Evolutionary conservation across 2,113 vertebrate species (phyloP).

Genomic region (Sorex fumeus): DNA sequence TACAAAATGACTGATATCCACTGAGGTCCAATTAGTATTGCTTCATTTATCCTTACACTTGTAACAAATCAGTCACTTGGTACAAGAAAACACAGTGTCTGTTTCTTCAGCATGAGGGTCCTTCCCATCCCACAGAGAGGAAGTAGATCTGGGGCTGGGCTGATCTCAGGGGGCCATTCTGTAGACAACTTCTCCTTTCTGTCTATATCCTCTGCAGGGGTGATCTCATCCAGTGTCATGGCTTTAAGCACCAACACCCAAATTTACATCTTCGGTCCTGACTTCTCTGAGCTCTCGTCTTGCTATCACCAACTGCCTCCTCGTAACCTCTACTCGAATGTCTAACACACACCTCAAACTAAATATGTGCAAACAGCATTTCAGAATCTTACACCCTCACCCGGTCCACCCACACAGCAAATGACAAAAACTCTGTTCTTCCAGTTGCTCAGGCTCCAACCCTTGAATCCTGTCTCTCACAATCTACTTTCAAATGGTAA

Average conservation of each 20-base stretch:
- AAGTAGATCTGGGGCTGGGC: slow-evolving; percentile 30
- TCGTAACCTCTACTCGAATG: neutral
- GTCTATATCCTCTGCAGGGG: slow-evolving; percentile 34
- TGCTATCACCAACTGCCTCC: neutral
- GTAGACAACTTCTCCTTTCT: slow-evolving; percentile 48
- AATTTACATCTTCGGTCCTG: neutral
- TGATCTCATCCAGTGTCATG: slow-evolving; percentile 60
- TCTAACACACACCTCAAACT: neutral
- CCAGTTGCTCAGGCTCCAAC: neutral
- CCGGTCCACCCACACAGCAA: neutral
- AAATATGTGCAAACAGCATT: neutral
- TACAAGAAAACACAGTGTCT: neutral
- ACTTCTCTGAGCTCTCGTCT: slow-evolving; percentile 9
- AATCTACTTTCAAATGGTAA: neutral
- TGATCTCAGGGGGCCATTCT: slow-evolving; percentile 46
- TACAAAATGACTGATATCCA: neutral
- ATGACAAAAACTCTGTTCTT: slow-evolving; percentile 56
- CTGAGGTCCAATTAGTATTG: neutral
- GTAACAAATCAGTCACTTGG: neutral
- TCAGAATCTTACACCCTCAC: neutral
- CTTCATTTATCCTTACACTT: neutral
- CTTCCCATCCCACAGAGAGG: neutral
- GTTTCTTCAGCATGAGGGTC: neutral
- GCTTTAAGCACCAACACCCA: slow-evolving; percentile 50
- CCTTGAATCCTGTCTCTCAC: neutral